Evolutionary conservation across 1,140 invertebrate genomes (phyloP), one percentile per base, ranked within the genome.

Genomic region (Maniola jurtina): DNA sequence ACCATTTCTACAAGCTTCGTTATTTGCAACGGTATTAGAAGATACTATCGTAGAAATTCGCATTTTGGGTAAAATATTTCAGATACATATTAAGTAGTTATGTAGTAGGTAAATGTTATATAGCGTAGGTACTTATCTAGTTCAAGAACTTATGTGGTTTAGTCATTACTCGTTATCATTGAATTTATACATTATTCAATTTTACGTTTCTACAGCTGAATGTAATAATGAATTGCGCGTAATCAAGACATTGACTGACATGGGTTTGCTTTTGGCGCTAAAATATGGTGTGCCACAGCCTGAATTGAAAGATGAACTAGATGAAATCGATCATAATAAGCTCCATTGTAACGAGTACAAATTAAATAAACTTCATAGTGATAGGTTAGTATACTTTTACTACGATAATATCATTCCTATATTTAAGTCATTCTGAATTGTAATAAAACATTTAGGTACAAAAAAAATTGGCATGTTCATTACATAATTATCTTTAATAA

Each of bases 161-260:
- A n/a, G n/a, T n/a, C n/a, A n/a, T n/a, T n/a, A n/a, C n/a, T n/a
- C n/a, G n/a, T n/a, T n/a, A n/a, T n/a, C n/a, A n/a, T n/a, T n/a
- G n/a, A n/a, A 4, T 25, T 25, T 25, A 25, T 25, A 25, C 25
- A 25, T 25, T 25, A n/a, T n/a, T n/a, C 10, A 34, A 54, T 55
- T 55, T 34, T 34, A 55, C 13, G 42, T 45, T 6, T 9, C 34
- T 48, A 40, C 50, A 87, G 84, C 70, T 13, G 79, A 81, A 66
- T 84, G 77, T 66, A 84, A 85, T 56, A 86, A 78, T 25, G 79
- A 83, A 64, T 56, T 88, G 38, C 66, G 77, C 25, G 76, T 83
- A 10, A 71, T 65, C 9, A 88, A 88, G 57, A 69, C 77, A 0
- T 64, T 64, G 10, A 60, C 74, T 1, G 82, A 86, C 59, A 80